phyloP scores from a whole-genome alignment of 2,888 invertebrate species.

The Aleiodes leptofemur region DNA sequence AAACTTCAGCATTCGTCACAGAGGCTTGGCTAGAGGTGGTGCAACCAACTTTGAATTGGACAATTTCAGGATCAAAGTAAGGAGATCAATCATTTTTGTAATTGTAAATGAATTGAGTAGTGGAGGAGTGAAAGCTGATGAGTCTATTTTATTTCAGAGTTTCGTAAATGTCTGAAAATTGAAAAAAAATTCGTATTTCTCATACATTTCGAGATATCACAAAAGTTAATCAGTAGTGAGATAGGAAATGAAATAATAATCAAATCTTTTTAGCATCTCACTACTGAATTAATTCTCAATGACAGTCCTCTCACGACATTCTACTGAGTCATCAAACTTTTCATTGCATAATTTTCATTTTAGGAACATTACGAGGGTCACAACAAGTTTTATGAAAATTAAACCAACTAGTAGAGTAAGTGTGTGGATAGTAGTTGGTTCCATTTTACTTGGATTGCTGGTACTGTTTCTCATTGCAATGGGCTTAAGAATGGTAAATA shows the following conservation, averaged over 20 bases:
- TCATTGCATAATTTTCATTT: not conserved
- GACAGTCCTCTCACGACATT: not conserved
- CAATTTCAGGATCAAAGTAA: constrained; percentile 52
- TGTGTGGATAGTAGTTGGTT: constrained; percentile 61
- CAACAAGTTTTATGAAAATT: constrained; percentile 58
- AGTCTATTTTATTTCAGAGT: too few relatives aligned
- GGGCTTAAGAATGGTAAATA: constrained; percentile 56
- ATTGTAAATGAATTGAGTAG: too few relatives aligned
- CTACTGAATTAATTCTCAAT: not conserved
- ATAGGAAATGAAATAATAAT: too few relatives aligned
- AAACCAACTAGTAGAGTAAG: constrained; percentile 51
- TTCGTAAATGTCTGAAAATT: too few relatives aligned
- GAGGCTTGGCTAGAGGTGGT: constrained; percentile 57
- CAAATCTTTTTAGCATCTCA: too few relatives aligned
- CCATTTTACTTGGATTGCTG: constrained; percentile 60
- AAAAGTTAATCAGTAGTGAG: too few relatives aligned
- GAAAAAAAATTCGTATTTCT: too few relatives aligned
- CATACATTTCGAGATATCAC: too few relatives aligned
- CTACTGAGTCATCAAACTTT: not conserved
- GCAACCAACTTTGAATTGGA: constrained; percentile 49
- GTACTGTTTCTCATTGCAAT: constrained; percentile 52
- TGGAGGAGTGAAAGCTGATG: too few relatives aligned
- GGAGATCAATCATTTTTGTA: not conserved
- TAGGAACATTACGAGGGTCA: constrained; percentile 53
- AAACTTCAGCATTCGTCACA: constrained; percentile 55